Conservation (phyloP, 1,140 invertebrate genomes). For the Mycetomoellerius zeteki region DNA sequence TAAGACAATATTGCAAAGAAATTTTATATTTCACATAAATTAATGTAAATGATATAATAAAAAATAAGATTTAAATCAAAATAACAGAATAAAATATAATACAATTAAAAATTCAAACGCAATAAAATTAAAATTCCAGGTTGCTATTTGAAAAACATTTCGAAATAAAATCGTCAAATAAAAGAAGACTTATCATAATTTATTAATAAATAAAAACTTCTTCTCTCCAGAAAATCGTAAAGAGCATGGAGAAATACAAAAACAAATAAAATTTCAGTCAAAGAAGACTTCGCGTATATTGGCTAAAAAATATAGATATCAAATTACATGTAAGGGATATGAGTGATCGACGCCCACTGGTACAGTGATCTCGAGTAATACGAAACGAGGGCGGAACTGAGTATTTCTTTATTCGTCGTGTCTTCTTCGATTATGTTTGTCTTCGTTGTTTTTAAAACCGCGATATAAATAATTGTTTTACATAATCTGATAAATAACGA, state of each 20-base stretch:
- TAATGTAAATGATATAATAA: background rate
- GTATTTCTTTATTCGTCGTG: constrained; percentile 61
- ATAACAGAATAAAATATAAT: background rate
- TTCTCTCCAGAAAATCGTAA: background rate
- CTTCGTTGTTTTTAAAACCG: background rate
- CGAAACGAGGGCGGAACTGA: constrained; percentile 69
- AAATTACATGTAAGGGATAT: constrained; percentile 71
- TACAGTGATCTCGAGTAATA: constrained; percentile 68
- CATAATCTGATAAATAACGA: background rate
- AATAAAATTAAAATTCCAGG: background rate
- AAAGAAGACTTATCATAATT: background rate
- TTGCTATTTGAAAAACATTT: background rate
- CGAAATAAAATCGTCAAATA: background rate
- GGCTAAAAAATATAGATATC: constrained; percentile 55
- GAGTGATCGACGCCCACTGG: constrained; percentile 71
- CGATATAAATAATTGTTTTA: constrained; percentile 10
- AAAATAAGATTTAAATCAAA: background rate
- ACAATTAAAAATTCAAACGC: background rate
- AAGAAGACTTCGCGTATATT: constrained; percentile 37
- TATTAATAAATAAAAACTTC: background rate
- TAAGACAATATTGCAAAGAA: too few species aligned
- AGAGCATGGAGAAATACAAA: background rate
- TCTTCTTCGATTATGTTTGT: constrained; percentile 23
- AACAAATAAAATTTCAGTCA: constrained; percentile 24
- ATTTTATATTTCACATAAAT: too few species aligned